Base-by-base conservation (phyloP, 2,888 invertebrate genomes). In the Pasiphila rectangulata region DNA sequence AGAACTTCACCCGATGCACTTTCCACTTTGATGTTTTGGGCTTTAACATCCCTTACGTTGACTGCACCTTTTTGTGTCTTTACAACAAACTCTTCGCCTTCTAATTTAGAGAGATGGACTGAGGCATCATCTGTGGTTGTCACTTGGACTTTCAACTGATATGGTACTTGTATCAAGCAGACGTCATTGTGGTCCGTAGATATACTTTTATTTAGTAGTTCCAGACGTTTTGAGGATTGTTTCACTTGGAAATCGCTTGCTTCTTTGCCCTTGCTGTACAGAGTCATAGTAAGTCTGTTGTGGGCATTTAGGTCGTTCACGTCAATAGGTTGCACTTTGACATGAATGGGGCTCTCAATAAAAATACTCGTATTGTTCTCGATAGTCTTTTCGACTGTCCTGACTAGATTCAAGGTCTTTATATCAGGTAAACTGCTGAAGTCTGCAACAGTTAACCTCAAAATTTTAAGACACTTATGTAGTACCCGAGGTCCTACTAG, bases 261-360 rank as follows among this genome's bases (percentile, higher is more conserved):
- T 37, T 79, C 83, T 53, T 83, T 85, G 9, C 87, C 86, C 63
- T 74, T 75, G 57, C 88, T 87, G 51, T 87, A 89, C 23, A 89
- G 61, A 51, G 79, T 82, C 83, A 89, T 86, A 47, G 83, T 84
- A 32, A 89, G 63, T 57, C 72, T 87, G 57, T 89, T 78, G 47
- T 89, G 89, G 39, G 86, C 80, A 34, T 75, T 79, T 21, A 84
- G 42, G 49, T 87, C 83, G 43, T 85, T 81, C 0, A 85, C 81
- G 51, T 89, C 88, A 50, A 89, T 86, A 1, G 89, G 89, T 51
- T 80, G 75, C 32, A 89, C 76, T 57, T 82, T 87, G 30, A 89
- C 88, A 59, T 89, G 88, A 60, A 89, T 89, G 17, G 89, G 89
- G 47, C 89, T 89, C 47, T 89, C 89, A 10, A 89, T 82, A 46